Percentiles rank a stretch among this genome's conserved stretches.
These are phyloP conservation scores for Diplodus puntazzo DNA, from an alignment of 2,797 vertebrate species.

Conservation along the genomic window DNA sequence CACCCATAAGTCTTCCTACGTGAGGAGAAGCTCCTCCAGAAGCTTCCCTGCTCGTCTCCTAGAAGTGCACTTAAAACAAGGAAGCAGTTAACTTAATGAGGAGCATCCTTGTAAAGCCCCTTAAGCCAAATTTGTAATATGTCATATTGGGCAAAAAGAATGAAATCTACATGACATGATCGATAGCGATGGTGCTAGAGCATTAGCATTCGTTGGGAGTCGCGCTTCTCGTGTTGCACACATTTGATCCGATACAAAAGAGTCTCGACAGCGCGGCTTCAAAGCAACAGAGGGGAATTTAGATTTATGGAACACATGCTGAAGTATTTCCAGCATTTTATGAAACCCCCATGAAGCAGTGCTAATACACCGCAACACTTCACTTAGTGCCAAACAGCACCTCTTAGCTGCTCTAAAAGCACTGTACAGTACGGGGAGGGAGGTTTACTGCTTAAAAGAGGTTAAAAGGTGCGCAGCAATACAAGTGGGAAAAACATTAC, in stretches of 20 bases:
- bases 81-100: too few relatives aligned
- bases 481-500: conserved; percentile 30
- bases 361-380: background rate
- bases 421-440: conserved; percentile 6
- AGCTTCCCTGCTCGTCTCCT: too few relatives aligned
- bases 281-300: background rate
- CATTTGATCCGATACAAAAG: background rate
- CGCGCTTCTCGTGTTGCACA: background rate
- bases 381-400: conserved; percentile 2
- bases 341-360: conserved; percentile 11
- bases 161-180: background rate
- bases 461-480: background rate
- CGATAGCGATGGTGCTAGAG: background rate
- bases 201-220: background rate
- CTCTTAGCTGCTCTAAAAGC: conserved; percentile 16
- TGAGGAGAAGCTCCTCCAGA: too few relatives aligned
- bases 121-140: too few relatives aligned
- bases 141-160: too few relatives aligned
- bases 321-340: background rate
- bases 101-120: too few relatives aligned
- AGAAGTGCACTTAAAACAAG: too few relatives aligned
- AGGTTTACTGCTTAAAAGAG: conserved; percentile 19
- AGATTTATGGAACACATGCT: background rate
- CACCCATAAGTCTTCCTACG: too few relatives aligned
- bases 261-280: background rate